Percentiles rank a stretch among this genome's conserved stretches.
Evolutionary conservation across 2,113 vertebrate genomes (phyloP).

Genomic region (Elaphurus davidianus): DNA sequence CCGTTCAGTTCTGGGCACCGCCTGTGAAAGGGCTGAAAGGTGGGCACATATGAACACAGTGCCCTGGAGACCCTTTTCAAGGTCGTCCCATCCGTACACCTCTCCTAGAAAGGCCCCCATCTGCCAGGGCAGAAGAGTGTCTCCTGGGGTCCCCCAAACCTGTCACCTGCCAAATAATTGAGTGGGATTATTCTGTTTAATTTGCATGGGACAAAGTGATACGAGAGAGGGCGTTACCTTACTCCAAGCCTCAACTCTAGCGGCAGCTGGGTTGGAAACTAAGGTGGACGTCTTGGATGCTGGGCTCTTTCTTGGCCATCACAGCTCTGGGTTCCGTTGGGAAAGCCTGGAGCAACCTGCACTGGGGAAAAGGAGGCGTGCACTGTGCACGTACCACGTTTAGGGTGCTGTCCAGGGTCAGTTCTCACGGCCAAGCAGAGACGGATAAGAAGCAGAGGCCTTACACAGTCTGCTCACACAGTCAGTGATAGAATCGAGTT

Average conservation of each 20-base stretch:
- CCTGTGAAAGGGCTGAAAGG: neutral
- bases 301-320: neutral
- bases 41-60: neutral
- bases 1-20: neutral
- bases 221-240: neutral
- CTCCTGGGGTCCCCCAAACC: neutral
- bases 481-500: neutral
- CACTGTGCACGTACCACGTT: neutral
- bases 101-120: accelerated
- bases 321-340: neutral
- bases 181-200: neutral
- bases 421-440: neutral
- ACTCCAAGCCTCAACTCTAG: neutral
- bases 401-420: neutral
- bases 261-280: neutral
- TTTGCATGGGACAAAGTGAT: neutral
- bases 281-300: neutral
- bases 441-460: neutral
- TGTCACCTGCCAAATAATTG: neutral
- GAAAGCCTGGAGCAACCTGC: neutral
- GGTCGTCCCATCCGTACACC: too few relatives aligned
- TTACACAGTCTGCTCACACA: neutral
- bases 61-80: neutral
- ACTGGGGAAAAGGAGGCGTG: neutral
- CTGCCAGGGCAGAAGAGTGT: neutral